Evolutionary conservation across 2,888 invertebrate genomes (phyloP), one percentile per base, ranked within the genome.

Genomic region (Ophion ellenae): DNA sequence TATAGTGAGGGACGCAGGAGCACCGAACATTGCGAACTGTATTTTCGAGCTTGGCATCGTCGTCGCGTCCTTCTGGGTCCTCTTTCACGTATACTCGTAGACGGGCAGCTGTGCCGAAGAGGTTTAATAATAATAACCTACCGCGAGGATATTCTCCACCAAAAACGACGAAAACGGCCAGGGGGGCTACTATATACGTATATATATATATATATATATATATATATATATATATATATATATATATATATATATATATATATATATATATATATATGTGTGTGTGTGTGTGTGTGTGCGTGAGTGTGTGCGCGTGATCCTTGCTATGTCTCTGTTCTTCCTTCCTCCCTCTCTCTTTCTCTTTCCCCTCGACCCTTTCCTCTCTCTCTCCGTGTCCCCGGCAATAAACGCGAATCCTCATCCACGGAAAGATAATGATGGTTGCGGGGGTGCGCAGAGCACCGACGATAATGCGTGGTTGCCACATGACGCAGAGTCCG

Each of bases 371-470:
- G 74, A 24, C 63, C 45, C 76, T 57, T 73, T 64, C 32, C 53
- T 45, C 70, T 10, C 70, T 10, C 45, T 78, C 17, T 53, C 64
- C 45, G 59, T 66, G 82, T 81, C 86, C 64, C 74, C 74, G 59
- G 73, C 87, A 75, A 85, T 86, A 85, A 88, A 71, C 83, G 86
- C 84, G 85, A 87, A 87, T 87, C 85, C 86, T 87, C 88, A 87
- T 87, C 87, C 85, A 83, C 78, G 79, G 76, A 83, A 84, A 84
- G 88, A 89, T 91, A 91, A 92, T 91, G 90, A 91, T 89, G 88
- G 89, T 90, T 90, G 89, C 89, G 89, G 89, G 89, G 90, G 91
- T 89, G 91, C 89, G 77, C 80, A 59, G 75, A 64, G 45, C 59
- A 53, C 53, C 69, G 64, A 71, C 40, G 81, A 73, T 87, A 87